Percentiles rank a stretch among this genome's conserved stretches.
phyloP scores from a whole-genome alignment of 2,888 invertebrate genomes.

The Octonoba sinensis region DNA sequence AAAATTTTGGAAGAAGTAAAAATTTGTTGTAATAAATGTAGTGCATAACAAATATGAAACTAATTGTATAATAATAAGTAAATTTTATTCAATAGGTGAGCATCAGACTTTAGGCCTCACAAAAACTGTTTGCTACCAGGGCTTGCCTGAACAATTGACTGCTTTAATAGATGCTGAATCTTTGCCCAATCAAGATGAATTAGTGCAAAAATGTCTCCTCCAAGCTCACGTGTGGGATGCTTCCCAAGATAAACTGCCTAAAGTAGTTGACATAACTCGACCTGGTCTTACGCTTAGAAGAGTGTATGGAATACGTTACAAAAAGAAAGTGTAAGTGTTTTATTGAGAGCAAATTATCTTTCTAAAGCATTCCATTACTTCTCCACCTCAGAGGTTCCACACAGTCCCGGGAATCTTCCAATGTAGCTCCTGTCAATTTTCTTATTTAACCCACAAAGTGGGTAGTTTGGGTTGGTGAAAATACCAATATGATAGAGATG shows the following conservation, averaged over 20 bases:
- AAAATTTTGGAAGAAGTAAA: too few relatives aligned
- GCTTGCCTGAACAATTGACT: conserved; percentile 68
- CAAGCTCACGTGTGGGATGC: conserved; percentile 77
- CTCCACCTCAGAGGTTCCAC: too few relatives aligned
- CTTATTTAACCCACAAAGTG: too few relatives aligned
- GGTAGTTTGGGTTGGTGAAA: too few relatives aligned
- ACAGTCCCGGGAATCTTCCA: too few relatives aligned
- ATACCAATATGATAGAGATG: too few relatives aligned
- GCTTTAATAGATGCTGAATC: conserved; percentile 61
- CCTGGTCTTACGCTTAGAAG: conserved; percentile 82
- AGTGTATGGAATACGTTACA: conserved; percentile 81
- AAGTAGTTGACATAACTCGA: conserved; percentile 78
- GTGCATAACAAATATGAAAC: conserved; percentile 77
- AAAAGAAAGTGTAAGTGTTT: conserved; percentile 78
- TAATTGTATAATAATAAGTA: conserved; percentile 73
- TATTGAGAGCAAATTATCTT: background rate
- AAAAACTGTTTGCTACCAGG: conserved; percentile 75
- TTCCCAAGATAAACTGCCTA: conserved; percentile 83
- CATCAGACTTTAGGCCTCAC: conserved; percentile 85
- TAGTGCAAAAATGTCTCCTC: conserved; percentile 69
- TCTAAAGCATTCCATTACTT: background rate
- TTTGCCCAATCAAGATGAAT: conserved; percentile 66
- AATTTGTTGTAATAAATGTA: too few relatives aligned
- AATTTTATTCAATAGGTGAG: conserved; percentile 80
- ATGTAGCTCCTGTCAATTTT: too few relatives aligned